Evolutionary conservation across 2,113 vertebrate genomes (phyloP).

Genomic region (Rhombomys opimus): DNA sequence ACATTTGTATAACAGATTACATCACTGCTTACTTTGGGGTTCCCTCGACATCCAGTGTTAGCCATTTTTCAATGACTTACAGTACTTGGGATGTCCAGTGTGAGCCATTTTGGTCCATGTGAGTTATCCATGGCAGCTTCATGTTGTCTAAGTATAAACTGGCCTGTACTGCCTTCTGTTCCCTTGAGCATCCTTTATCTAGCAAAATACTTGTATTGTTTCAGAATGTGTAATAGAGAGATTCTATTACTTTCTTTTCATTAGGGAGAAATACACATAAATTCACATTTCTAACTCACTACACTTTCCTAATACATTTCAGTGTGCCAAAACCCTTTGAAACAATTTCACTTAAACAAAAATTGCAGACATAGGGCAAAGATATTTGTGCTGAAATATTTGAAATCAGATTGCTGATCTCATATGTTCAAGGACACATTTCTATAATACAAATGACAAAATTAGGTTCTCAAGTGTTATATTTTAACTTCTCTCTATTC

Average conservation of each 20-base stretch:
- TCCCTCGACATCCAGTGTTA: background rate
- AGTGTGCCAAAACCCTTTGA: background rate
- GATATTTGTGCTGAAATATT: slow-evolving; percentile 2
- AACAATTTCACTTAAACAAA: slow-evolving; percentile 23
- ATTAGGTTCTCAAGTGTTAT: background rate
- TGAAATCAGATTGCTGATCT: slow-evolving; percentile 19
- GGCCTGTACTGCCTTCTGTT: background rate
- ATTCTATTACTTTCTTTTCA: background rate
- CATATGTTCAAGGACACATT: background rate
- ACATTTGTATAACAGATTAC: background rate
- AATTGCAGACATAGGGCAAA: background rate
- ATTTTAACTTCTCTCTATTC: background rate
- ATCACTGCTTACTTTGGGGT: background rate
- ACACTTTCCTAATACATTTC: background rate
- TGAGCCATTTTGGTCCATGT: background rate
- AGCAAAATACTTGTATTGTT: background rate
- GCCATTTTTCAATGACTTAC: background rate
- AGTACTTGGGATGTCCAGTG: background rate
- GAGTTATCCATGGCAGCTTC: no score
- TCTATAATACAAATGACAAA: background rate
- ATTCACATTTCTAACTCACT: background rate
- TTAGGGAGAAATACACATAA: background rate
- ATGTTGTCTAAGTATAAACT: background rate
- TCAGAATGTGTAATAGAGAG: background rate
- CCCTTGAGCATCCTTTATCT: background rate